phyloP scores from a whole-genome alignment of 1,140 invertebrate species.

The Helicoverpa armigera region DNA sequence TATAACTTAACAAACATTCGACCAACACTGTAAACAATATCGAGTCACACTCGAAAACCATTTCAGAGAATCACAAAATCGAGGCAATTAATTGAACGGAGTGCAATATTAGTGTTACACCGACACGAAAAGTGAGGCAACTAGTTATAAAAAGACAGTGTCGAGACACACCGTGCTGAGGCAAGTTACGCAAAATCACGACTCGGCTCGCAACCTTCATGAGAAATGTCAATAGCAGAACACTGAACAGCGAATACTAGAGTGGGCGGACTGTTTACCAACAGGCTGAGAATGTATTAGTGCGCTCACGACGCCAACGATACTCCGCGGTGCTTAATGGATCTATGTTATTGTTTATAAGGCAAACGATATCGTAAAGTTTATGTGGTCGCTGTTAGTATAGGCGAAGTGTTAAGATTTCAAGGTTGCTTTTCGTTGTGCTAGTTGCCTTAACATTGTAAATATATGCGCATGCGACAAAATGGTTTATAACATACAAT shows the following conservation, averaged over 20 bases:
- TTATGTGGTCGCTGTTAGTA: neutral
- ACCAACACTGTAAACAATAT: conserved; percentile 26
- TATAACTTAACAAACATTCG: conserved; percentile 1
- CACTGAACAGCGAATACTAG: conserved; percentile 68
- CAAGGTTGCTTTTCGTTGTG: neutral
- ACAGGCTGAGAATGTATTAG: conserved; percentile 45
- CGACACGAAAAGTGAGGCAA: conserved; percentile 57
- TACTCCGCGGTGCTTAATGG: conserved; percentile 6
- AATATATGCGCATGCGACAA: neutral
- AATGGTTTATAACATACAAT: too few species aligned
- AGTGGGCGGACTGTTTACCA: conserved; percentile 72
- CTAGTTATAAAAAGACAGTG: conserved; percentile 65
- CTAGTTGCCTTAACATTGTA: neutral
- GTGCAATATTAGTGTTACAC: conserved; percentile 49
- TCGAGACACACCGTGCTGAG: conserved; percentile 61
- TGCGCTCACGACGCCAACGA: neutral
- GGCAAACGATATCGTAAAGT: neutral
- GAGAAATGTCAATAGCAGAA: conserved; percentile 83
- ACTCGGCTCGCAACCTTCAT: conserved; percentile 76
- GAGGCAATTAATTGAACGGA: conserved; percentile 48
- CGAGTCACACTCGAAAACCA: conserved; percentile 75
- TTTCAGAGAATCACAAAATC: conserved; percentile 57
- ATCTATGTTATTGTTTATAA: conserved; percentile 43
- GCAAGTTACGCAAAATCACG: conserved; percentile 84
- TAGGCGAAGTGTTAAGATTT: conserved; percentile 1